A percentile compares a stretch with the other conserved stretches of the same genome.
These are phyloP conservation scores for Pampusana beccarii DNA, from an alignment of 2,113 vertebrate genomes.

Conservation along the genomic window DNA sequence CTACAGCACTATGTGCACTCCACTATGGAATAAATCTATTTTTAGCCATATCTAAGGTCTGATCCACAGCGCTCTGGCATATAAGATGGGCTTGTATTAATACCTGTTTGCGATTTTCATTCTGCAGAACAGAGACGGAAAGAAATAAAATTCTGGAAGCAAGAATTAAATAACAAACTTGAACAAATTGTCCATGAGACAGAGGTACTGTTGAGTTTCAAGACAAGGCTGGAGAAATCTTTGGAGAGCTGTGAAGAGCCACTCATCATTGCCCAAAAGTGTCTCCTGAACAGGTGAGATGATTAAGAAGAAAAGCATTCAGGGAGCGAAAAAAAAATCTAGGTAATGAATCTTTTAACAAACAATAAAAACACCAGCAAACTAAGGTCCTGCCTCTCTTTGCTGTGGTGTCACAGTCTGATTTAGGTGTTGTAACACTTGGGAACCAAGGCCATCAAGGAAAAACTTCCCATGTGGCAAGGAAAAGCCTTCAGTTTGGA, in stretches of 20 bases:
- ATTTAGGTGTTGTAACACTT: background rate
- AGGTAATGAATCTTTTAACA: background rate
- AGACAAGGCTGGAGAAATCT: conserved; percentile 80
- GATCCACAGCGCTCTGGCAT: background rate
- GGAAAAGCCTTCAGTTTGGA: background rate
- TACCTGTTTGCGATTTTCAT: background rate
- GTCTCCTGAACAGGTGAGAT: conserved; percentile 86
- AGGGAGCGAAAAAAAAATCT: background rate
- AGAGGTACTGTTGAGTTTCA: conserved; percentile 75
- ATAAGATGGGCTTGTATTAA: background rate
- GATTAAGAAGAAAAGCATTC: background rate
- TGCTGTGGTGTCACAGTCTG: background rate
- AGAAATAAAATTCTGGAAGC: conserved; percentile 88
- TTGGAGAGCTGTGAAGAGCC: conserved; percentile 80
- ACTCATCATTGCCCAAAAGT: conserved; percentile 76
- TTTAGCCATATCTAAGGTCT: background rate
- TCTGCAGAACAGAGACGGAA: conserved; percentile 84
- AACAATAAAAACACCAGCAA: background rate
- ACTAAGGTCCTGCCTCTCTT: background rate
- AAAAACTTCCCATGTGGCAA: background rate
- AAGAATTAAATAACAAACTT: conserved; percentile 85
- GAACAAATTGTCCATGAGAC: conserved; percentile 82
- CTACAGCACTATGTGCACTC: background rate
- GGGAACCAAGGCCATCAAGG: background rate
- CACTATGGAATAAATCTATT: background rate